Percentiles rank a stretch among this genome's conserved stretches.
phyloP scores from a whole-genome alignment of 2,888 invertebrate species.

The Lissonota sp. region DNA sequence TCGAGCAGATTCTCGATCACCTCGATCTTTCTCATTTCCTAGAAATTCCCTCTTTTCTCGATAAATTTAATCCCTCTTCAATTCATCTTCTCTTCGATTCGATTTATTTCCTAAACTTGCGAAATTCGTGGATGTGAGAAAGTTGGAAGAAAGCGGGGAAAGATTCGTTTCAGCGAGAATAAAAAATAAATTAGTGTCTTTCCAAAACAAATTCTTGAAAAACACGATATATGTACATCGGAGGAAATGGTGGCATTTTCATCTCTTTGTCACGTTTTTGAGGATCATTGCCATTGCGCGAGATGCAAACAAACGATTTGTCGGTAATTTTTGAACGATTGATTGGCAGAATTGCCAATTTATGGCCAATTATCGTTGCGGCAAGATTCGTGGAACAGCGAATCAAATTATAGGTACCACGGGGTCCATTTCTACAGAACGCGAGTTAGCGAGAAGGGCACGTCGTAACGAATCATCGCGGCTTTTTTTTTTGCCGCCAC shows the following conservation, averaged over 20 bases:
- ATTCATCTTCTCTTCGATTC: conserved; percentile 16
- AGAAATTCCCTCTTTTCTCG: conserved; percentile 72
- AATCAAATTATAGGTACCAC: conserved; percentile 78
- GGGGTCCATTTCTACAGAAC: conserved; percentile 48
- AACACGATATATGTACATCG: no score
- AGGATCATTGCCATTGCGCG: conserved; percentile 40
- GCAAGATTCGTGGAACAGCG: conserved; percentile 79
- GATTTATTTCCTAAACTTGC: no score
- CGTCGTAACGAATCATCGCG: conserved; percentile 64
- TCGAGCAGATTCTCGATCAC: conserved; percentile 43
- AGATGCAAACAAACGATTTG: conserved; percentile 43
- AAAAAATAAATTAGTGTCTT: no score
- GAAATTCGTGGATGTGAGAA: conserved; percentile 3
- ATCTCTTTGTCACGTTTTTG: conserved; percentile 7
- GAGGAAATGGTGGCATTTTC: neutral
- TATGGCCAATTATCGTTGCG: conserved; percentile 77
- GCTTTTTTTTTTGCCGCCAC: conserved; percentile 12
- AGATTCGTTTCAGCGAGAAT: no score
- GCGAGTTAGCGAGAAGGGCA: conserved; percentile 36
- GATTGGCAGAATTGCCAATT: conserved; percentile 83
- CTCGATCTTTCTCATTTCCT: conserved; percentile 76
- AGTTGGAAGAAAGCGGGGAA: neutral
- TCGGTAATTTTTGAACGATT: conserved; percentile 79
- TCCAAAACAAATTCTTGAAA: no score
- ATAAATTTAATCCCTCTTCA: conserved; percentile 73